Evolutionary conservation across 2,888 invertebrate genomes (phyloP), one percentile per base, ranked within the genome.

Genomic region (Lumbricus terrestris): DNA sequence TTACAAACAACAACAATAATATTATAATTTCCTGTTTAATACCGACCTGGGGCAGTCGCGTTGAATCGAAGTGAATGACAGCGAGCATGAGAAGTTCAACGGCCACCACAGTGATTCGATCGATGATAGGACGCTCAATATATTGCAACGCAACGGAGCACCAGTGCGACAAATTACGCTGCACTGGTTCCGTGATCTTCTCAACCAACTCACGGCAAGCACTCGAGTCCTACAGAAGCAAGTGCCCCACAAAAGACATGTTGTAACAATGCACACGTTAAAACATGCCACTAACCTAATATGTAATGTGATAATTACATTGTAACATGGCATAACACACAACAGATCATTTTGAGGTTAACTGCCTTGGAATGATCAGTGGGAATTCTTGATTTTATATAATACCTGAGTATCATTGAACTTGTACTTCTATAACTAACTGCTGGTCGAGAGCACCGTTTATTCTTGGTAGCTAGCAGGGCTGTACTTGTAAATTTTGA

Each of bases 1-100:
- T n/a, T 69, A n/a, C 29, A 69, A 29, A 69, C n/a, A 69, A 69
- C 16, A 69, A 54, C 20, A 54, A 54, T n/a, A n/a, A n/a, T n/a
- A 47, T 18, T 15, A 20, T 47, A 23, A 47, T 69, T 69, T 69
- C 69, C 29, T n/a, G n/a, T n/a, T n/a, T 29, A 69, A 40, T 15
- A 40, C 29, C n/a, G 29, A 69, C 69, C 69, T 69, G 11, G 13
- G 69, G 69, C n/a, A 69, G 69, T 13, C 13, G 69, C 11, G 69
- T 69, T n/a, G 85, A 85, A 85, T 85, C 34, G 23, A 85, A 85
- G 37, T 85, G 85, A 85, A 85, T 34, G 23, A 85, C 35, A 37
- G 34, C 85, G 6, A 85, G 85, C 85, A 85, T 85, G 18, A 85
- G 85, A 20, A 85, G 20, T 37, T 85, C 85, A 85, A 85, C 85